Evolutionary conservation across 35 echinoderm and acorn worm genomes (phyloP), one percentile per base, ranked within the genome.

Genomic region (Chiridota heheva): DNA sequence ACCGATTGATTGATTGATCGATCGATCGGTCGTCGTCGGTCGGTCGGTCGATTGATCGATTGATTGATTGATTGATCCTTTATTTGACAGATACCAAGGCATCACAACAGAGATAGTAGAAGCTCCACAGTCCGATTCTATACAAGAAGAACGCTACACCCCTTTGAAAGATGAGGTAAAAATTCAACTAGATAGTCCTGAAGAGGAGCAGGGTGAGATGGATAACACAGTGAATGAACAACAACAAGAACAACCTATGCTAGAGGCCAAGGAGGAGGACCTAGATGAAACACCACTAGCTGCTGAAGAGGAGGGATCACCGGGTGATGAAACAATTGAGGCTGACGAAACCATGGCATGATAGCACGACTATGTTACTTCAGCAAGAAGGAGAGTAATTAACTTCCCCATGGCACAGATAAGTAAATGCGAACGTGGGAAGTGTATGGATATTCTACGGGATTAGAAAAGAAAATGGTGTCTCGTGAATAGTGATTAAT

Each of bases 121-220:
- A 17, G 53, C 75, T 2, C 75, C 75, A 5, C 53, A 60, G 4
- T 57, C 75, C 17, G 75, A 78, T 57, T 78, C 75, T 18, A 38
- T 78, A 20, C 75, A 78, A 20, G 75, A 78, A 37, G 75, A 78
- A 57, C 51, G 75, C 33, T 78, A 60, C 38, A 78, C 75, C 2
- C 53, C 75, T 10, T 62, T 78, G 29, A 78, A 78, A 31, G 75
- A 78, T 28, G 75, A 78, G 12, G 62, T 78, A 10, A 78, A 78
- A 38, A 57, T 78, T 4, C 75, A 78, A 57, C 36, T 78, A 40
- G 51, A 78, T 33, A 74, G 70, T 32, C 70, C 70, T 10, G 70
- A 74, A 29, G 75, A 78, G n/a, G 75, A 78, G 48, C n/a, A n/a
- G n/a, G 75, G 75, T 24, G 75, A 78, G 55, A 78, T 78, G 75